phyloP scores from a whole-genome alignment of 92 coral and sea anemone species.

The Metridium senile region DNA sequence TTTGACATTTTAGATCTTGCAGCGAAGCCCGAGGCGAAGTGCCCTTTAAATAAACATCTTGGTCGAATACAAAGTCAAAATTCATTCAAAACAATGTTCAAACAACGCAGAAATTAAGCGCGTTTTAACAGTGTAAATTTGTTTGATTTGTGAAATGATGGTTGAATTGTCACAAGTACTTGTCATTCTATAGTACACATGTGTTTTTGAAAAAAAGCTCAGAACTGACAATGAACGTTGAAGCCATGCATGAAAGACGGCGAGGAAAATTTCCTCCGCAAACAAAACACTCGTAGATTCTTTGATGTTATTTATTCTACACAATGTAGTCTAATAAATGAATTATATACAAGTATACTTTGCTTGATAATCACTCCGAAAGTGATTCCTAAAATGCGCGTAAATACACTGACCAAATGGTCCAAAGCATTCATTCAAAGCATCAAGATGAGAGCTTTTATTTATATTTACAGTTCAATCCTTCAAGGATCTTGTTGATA shows the following conservation, averaged over 20 bases:
- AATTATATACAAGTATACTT: not conserved
- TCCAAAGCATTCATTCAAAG: slow-evolving; percentile 15
- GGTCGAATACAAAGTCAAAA: slow-evolving; percentile 19
- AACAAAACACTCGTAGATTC: not conserved
- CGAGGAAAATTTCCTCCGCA: not conserved
- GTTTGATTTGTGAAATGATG: slow-evolving; percentile 10
- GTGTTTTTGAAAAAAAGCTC: not conserved
- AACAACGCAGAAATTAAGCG: not conserved
- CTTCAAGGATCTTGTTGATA: not conserved
- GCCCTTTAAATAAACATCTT: slow-evolving; percentile 22
- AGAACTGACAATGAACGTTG: not conserved
- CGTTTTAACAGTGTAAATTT: slow-evolving; percentile 12
- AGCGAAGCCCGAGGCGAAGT: slow-evolving; percentile 10
- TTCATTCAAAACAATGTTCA: slow-evolving; percentile 22
- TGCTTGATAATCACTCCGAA: slow-evolving; percentile 20
- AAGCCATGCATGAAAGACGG: not conserved
- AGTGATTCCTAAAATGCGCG: slow-evolving; percentile 5
- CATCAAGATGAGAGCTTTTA: slow-evolving; percentile 8
- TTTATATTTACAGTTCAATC: slow-evolving; percentile 28
- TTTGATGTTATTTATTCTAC: slow-evolving; percentile 15
- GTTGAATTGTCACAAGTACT: not conserved
- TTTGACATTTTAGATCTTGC: not conserved
- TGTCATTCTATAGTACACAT: not conserved
- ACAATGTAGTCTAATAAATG: slow-evolving; percentile 14
- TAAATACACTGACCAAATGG: slow-evolving; percentile 1